phyloP scores from a whole-genome alignment of 1,140 invertebrate genomes.

The Polypedilum vanderplanki region DNA sequence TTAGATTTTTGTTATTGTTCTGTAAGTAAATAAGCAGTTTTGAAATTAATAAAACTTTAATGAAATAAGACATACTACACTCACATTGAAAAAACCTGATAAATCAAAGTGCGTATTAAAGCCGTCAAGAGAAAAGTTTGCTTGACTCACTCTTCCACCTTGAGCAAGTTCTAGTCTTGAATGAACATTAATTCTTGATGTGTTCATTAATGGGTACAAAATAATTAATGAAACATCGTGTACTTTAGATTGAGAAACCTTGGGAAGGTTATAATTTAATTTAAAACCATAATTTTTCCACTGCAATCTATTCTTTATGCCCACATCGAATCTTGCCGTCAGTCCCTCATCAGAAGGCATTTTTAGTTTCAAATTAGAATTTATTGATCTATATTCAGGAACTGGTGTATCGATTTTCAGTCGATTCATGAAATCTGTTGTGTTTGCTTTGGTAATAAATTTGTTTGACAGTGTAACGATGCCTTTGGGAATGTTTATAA shows the following conservation, averaged over 20 bases:
- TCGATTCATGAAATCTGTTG: not conserved
- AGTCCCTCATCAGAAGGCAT: not conserved
- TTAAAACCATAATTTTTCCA: slow-evolving; percentile 40
- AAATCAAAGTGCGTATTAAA: not conserved
- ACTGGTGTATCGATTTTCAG: not conserved
- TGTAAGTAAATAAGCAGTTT: not conserved
- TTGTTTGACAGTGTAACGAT: slow-evolving; percentile 1
- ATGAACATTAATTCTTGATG: slow-evolving; percentile 38
- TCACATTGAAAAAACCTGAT: not conserved
- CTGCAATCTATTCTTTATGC: slow-evolving; percentile 41
- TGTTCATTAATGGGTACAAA: slow-evolving; percentile 37
- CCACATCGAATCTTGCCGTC: not conserved
- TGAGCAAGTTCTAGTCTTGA: slow-evolving; percentile 34
- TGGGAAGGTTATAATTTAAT: slow-evolving; percentile 47
- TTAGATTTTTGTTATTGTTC: not conserved
- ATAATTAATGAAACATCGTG: slow-evolving; percentile 45
- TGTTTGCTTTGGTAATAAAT: slow-evolving; percentile 5
- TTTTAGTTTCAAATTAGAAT: not conserved
- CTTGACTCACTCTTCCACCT: slow-evolving; percentile 32
- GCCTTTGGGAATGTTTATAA: not conserved
- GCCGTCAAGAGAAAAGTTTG: slow-evolving; percentile 35
- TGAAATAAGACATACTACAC: not conserved
- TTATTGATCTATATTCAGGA: not conserved
- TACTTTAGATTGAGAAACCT: slow-evolving; percentile 44
- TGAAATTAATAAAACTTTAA: not conserved